Conservation (phyloP, 2,888 invertebrate species). For the Sclerodermus sp. region DNA sequence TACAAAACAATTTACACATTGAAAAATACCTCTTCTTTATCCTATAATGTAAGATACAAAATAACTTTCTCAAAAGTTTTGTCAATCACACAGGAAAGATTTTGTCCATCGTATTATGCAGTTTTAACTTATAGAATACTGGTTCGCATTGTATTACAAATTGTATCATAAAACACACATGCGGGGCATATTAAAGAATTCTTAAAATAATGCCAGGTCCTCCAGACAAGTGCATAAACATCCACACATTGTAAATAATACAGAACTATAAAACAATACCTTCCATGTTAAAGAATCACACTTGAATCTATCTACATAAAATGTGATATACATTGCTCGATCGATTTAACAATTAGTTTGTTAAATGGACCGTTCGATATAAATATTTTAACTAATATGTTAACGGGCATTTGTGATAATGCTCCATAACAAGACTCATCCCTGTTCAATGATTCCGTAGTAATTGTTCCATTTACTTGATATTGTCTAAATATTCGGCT, state of each 20-base stretch:
- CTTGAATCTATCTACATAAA: conserved; percentile 20
- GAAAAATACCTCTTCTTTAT: conserved; percentile 22
- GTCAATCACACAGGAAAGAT: conserved; percentile 10
- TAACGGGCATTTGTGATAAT: conserved; percentile 9
- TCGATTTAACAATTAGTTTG: conserved; percentile 9
- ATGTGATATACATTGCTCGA: conserved; percentile 16
- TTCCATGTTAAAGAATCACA: conserved; percentile 9
- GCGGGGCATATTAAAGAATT: conserved; percentile 14
- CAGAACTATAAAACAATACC: conserved; percentile 14
- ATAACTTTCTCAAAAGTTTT: no score
- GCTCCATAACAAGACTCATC: conserved; percentile 5
- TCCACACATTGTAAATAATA: conserved; percentile 14
- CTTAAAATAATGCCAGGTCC: conserved; percentile 21
- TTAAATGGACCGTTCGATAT: conserved; percentile 12
- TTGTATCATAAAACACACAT: conserved; percentile 22
- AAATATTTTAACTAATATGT: conserved; percentile 10
- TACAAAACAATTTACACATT: conserved; percentile 23
- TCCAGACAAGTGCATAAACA: conserved; percentile 17
- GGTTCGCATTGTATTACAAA: conserved; percentile 12
- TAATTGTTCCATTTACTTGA: no score
- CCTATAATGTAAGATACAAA: background rate
- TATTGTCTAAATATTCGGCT: no score
- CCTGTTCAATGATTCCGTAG: no score
- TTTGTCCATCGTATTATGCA: conserved; percentile 15
- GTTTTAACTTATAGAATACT: conserved; percentile 21